Evolutionary conservation across 2,888 invertebrate genomes (phyloP).

Genomic region (Nasonia oneida): DNA sequence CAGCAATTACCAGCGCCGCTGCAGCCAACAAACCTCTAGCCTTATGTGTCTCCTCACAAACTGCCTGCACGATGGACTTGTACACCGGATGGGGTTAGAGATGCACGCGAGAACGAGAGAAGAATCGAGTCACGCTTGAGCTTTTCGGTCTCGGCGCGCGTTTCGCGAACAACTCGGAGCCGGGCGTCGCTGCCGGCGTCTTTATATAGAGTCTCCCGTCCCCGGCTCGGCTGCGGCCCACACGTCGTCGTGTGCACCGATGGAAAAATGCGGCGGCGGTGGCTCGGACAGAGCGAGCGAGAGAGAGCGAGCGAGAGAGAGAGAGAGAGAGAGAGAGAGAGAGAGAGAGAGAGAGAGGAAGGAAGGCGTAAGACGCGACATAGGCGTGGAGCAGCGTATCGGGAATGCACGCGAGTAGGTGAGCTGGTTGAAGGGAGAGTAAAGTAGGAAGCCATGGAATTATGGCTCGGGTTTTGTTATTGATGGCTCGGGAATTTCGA

Average conservation of each 20-base stretch:
- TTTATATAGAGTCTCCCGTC: constrained; percentile 61
- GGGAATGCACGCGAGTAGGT: constrained; percentile 51
- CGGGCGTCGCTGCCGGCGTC: constrained; percentile 62
- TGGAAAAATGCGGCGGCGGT: constrained; percentile 41
- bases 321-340: constrained; percentile 10
- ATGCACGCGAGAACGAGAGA: no score
- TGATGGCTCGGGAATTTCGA: constrained; percentile 2
- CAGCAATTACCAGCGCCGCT: neutral
- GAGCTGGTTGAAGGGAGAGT: constrained; percentile 39
- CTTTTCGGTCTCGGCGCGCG: constrained; percentile 46
- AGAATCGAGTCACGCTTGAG: neutral
- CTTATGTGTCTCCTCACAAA: neutral
- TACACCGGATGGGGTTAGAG: neutral
- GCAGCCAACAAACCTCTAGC: neutral
- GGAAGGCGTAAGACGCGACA: constrained; percentile 10
- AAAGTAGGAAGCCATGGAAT: constrained; percentile 21
- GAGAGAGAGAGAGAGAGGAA: neutral
- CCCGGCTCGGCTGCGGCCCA: constrained; percentile 53
- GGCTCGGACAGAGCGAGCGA: neutral
- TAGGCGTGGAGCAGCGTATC: constrained; percentile 51
- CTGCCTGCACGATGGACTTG: neutral
- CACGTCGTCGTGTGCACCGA: constrained; percentile 58
- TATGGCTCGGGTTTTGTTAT: constrained; percentile 35
- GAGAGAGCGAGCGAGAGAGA: neutral
- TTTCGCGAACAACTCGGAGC: constrained; percentile 69